These are phyloP conservation scores for Galerucella nymphaeae DNA, from an alignment of 2,888 invertebrate species.

Conservation along the genomic window DNA sequence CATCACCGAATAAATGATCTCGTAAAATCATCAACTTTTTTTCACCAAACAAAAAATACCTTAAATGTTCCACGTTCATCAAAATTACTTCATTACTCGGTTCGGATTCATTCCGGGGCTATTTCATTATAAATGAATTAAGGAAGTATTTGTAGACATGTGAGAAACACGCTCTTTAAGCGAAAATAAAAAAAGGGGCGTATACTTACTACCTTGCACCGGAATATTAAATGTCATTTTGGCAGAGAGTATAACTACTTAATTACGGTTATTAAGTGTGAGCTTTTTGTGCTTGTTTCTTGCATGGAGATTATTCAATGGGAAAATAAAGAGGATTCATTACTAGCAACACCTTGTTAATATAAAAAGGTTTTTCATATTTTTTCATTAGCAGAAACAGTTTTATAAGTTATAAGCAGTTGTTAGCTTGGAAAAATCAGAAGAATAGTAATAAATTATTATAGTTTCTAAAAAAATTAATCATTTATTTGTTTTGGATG, in stretches of 20 bases:
- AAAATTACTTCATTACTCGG: conserved; percentile 22
- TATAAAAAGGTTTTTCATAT: not conserved
- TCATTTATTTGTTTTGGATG: too few relatives aligned
- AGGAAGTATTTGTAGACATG: conserved; percentile 47
- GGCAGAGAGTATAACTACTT: conserved; percentile 47
- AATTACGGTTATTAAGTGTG: conserved; percentile 44
- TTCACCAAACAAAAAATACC: not conserved
- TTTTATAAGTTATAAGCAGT: too few relatives aligned
- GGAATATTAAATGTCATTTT: conserved; percentile 49
- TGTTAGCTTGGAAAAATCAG: too few relatives aligned
- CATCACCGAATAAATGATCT: not conserved
- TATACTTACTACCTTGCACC: conserved; percentile 40
- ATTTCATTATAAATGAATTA: conserved; percentile 54
- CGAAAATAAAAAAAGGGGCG: conserved; percentile 42
- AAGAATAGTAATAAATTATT: too few relatives aligned
- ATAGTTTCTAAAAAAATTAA: too few relatives aligned
- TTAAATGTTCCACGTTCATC: conserved; percentile 23
- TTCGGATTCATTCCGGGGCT: conserved; percentile 23
- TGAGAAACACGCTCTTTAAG: conserved; percentile 43
- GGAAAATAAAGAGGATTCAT: conserved; percentile 47
- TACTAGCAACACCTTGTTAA: conserved; percentile 40
- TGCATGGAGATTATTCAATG: conserved; percentile 41
- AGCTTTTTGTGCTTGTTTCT: conserved; percentile 44
- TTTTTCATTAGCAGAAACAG: too few relatives aligned
- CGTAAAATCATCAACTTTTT: not conserved